These are phyloP conservation scores for Tetheella fluctuosa DNA, from an alignment of 2,888 invertebrate species.

Conservation along the genomic window DNA sequence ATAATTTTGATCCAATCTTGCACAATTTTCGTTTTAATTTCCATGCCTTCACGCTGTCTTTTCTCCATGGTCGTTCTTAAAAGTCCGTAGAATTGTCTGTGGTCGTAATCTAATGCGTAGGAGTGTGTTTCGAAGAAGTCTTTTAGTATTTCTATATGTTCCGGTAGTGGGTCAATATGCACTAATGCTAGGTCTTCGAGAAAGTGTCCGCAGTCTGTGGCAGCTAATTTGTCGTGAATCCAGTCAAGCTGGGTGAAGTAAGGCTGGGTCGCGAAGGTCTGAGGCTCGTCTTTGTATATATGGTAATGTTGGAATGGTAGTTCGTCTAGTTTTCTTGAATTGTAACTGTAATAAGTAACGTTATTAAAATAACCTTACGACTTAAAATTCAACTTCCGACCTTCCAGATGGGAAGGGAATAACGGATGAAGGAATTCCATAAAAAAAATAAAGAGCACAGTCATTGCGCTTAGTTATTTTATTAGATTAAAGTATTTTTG, in stretches of 20 bases:
- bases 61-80: slow-evolving; percentile 69
- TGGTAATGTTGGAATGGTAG: slow-evolving; percentile 91
- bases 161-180: slow-evolving; percentile 74
- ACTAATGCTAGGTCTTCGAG: slow-evolving; percentile 89
- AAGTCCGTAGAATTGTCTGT: slow-evolving; percentile 91
- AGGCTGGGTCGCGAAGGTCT: slow-evolving; percentile 85
- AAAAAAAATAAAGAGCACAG: no score
- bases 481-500: no score
- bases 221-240: slow-evolving; percentile 91
- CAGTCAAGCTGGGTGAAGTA: slow-evolving; percentile 91
- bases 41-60: slow-evolving; percentile 59
- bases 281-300: slow-evolving; percentile 77
- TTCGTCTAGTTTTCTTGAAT: slow-evolving; percentile 91
- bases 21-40: slow-evolving; percentile 66
- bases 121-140: slow-evolving; percentile 89
- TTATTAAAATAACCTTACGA: no score
- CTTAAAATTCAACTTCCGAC: no score
- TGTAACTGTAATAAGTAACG: slow-evolving; percentile 84
- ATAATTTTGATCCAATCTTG: slow-evolving; percentile 75
- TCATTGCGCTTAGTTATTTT: no score
- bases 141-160: slow-evolving; percentile 84
- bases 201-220: slow-evolving; percentile 89
- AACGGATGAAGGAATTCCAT: no score
- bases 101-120: slow-evolving; percentile 90
- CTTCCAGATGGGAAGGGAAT: no score